Base-by-base conservation (phyloP, 2,797 vertebrate genomes). In the Molothrus aeneus region DNA sequence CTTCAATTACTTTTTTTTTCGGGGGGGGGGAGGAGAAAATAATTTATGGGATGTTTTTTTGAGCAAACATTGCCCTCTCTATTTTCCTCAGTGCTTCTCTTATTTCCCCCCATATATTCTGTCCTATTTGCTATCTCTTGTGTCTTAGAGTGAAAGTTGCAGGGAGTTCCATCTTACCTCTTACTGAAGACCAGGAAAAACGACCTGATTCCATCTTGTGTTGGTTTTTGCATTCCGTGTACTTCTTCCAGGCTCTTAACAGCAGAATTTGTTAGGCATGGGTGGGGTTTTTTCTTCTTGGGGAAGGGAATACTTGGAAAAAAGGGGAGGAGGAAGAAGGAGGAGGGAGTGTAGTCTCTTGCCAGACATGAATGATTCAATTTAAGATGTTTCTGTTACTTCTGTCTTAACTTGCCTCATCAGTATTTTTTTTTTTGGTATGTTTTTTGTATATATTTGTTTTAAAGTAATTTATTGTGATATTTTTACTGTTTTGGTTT, bases 301-400 rank as follows among this genome's bases (percentile, higher is more conserved):
- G 18, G 74, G 57, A 65, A 57, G 38, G 50, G 61, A 94, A 79
- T 72, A n/a, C 34, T 90, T 86, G 66, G 80, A 50, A 70, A 51
- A 94, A 73, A 54, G 16, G 71, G 75, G 66, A 87, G 90, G 80
- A 93, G 78, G 51, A 77, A n/a, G 56, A 32, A 94, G 36, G 22
- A 73, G 38, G 22, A 80, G 71, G 38, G 22, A 80, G 71, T 42
- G 4, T 11, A 17, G 25, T 59, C 48, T 70, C 16, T 70, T 91
- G 82, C 73, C 91, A 93, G 64, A 43, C 0, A 0, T 65, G 48
- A 47, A n/a, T 66, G 48, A 75, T 93, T 48, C 31, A 68, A 3
- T 88, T 79, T 48, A 47, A 65, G 38, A 54, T 54, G 13, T 61
- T 88, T 71, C 38, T 93, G 13, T 84, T 93, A 72, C 20, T 90